Conservation (phyloP, 2,113 vertebrate genomes). For the Bubo bubo region DNA sequence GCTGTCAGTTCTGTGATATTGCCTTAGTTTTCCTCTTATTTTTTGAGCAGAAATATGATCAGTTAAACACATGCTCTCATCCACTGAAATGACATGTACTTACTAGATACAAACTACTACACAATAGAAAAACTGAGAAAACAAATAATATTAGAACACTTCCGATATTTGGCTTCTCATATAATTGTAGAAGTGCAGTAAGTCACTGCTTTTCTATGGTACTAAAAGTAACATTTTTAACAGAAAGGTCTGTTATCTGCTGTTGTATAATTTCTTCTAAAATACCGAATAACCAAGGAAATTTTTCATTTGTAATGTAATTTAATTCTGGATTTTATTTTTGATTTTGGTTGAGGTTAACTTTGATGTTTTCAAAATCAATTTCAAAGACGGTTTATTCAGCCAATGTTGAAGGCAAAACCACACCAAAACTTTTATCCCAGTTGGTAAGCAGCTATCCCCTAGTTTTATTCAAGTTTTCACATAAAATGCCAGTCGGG, state of each 20-base stretch:
- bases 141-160: not conserved
- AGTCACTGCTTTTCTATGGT: not conserved
- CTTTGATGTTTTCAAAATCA: constrained; percentile 75
- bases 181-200: not conserved
- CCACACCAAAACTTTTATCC: constrained; percentile 78
- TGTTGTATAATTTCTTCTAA: not conserved
- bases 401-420: constrained; percentile 76
- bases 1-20: not conserved
- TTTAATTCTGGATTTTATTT: constrained; percentile 71
- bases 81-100: not conserved
- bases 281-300: constrained; percentile 39
- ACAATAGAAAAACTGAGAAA: not conserved
- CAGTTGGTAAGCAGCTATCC: constrained; percentile 78
- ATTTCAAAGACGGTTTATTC: constrained; percentile 77
- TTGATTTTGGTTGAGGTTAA: constrained; percentile 65
- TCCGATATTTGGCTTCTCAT: not conserved
- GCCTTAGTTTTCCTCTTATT: not conserved
- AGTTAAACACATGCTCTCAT: not conserved
- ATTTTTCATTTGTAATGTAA: constrained; percentile 63
- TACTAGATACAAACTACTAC: not conserved
- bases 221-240: not conserved
- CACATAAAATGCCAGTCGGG: constrained; percentile 91
- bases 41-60: not conserved
- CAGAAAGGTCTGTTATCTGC: constrained; percentile 29
- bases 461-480: constrained; percentile 85